Percentiles rank a stretch among this genome's conserved stretches.
These are phyloP conservation scores for Myocastor coypus DNA, from an alignment of 2,113 vertebrate genomes.

Conservation along the genomic window DNA sequence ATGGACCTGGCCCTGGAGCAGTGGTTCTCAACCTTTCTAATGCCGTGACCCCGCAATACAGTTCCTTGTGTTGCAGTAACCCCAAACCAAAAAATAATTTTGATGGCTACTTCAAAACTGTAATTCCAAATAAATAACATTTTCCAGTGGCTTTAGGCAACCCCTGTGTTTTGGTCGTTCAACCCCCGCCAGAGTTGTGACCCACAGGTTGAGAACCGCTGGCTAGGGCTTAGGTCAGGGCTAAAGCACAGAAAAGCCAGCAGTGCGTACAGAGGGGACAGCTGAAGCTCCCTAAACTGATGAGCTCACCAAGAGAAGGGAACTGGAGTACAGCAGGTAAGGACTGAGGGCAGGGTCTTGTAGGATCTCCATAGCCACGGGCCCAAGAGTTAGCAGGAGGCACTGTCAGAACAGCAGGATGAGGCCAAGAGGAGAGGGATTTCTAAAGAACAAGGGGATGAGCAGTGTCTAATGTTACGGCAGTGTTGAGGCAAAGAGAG, in stretches of 20 bases:
- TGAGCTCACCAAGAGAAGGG: neutral
- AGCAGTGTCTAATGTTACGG: neutral
- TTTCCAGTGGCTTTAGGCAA: too few species aligned
- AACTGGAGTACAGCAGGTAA: neutral
- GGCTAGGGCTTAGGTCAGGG: neutral
- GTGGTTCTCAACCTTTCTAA: too few species aligned
- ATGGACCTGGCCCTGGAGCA: neutral
- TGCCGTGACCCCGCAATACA: too few species aligned
- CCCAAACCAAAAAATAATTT: too few species aligned
- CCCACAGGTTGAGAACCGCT: too few species aligned
- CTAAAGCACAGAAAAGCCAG: neutral
- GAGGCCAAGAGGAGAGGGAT: neutral
- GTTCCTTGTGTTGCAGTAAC: too few species aligned
- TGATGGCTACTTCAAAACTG: too few species aligned
- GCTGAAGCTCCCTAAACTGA: neutral
- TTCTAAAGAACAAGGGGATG: neutral
- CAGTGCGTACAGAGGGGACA: neutral
- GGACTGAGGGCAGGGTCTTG: neutral
- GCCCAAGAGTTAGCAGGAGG: neutral
- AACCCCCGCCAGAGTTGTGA: too few species aligned
- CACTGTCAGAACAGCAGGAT: neutral
- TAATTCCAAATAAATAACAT: too few species aligned
- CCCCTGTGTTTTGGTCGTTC: too few species aligned
- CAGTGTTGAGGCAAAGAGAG: neutral
- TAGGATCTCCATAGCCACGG: neutral